Conservation (phyloP, 2,888 invertebrate genomes). For the Chrysolina haemoptera region DNA sequence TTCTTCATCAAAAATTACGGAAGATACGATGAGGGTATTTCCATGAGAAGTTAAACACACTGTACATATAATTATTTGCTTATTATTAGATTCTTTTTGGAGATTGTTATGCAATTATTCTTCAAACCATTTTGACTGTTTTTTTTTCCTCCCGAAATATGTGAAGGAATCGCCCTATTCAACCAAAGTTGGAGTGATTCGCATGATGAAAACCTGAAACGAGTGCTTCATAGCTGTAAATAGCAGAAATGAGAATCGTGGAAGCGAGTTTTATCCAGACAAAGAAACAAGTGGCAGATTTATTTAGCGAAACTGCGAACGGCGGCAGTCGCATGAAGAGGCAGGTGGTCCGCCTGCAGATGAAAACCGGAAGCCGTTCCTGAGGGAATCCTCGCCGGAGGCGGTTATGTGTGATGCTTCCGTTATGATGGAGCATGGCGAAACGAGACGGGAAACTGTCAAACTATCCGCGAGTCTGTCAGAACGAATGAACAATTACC, state of each 20-base stretch:
- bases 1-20: too few species aligned
- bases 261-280: constrained; percentile 2
- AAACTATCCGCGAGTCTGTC: constrained; percentile 37
- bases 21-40: too few species aligned
- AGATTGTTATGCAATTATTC: too few species aligned
- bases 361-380: constrained; percentile 51
- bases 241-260: not conserved
- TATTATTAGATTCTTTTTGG: too few species aligned
- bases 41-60: too few species aligned
- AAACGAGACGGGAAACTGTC: constrained; percentile 49
- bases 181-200: not conserved
- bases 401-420: constrained; percentile 58
- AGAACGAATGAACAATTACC: constrained; percentile 33
- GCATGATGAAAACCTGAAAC: not conserved
- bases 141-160: too few species aligned
- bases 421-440: constrained; percentile 46
- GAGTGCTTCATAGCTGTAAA: not conserved
- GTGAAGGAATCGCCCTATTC: not conserved
- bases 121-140: too few species aligned
- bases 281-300: constrained; percentile 17
- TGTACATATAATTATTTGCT: too few species aligned
- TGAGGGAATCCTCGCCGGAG: constrained; percentile 53
- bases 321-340: constrained; percentile 31
- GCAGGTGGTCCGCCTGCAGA: constrained; percentile 50
- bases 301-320: constrained; percentile 16